phyloP scores from a whole-genome alignment of 2,888 invertebrate species.

The Microdon myrmicae region DNA sequence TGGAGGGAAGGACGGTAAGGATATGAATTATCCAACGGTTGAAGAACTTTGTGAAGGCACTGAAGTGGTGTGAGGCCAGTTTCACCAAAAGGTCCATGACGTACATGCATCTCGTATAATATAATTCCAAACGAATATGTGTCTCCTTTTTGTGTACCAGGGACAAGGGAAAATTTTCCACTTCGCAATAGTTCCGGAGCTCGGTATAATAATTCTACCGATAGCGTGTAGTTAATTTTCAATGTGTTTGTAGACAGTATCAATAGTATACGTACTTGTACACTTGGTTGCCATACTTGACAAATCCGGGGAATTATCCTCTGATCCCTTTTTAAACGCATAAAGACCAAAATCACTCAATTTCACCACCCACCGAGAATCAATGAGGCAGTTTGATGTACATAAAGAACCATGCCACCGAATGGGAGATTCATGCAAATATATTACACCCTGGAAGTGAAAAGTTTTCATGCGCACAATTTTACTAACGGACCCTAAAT shows the following conservation, averaged over 20 bases:
- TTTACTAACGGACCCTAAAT: not conserved
- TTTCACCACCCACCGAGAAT: slow-evolving; percentile 95
- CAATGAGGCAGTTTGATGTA: slow-evolving; percentile 92
- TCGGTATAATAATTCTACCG: slow-evolving; percentile 79
- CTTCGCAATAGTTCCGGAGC: slow-evolving; percentile 81
- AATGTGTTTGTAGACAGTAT: not conserved
- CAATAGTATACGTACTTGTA: slow-evolving; percentile 75
- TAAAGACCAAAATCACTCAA: slow-evolving; percentile 90
- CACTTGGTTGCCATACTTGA: slow-evolving; percentile 72
- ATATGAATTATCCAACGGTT: slow-evolving; percentile 60
- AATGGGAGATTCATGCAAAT: slow-evolving; percentile 87
- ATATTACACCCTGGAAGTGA: slow-evolving; percentile 81
- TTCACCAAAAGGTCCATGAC: slow-evolving; percentile 87
- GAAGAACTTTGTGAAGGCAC: slow-evolving; percentile 65
- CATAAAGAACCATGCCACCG: slow-evolving; percentile 88
- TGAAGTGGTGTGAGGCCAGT: slow-evolving; percentile 76
- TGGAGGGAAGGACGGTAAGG: slow-evolving; percentile 76
- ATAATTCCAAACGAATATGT: slow-evolving; percentile 89
- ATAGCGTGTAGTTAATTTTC: not conserved
- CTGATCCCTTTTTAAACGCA: slow-evolving; percentile 81
- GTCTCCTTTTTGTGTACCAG: slow-evolving; percentile 81
- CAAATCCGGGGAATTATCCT: slow-evolving; percentile 74
- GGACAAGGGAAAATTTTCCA: slow-evolving; percentile 64
- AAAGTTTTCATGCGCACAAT: not conserved
- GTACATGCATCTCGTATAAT: slow-evolving; percentile 86